Evolutionary conservation across 2,888 invertebrate genomes (phyloP).

Genomic region (Mythimna lalbum): DNA sequence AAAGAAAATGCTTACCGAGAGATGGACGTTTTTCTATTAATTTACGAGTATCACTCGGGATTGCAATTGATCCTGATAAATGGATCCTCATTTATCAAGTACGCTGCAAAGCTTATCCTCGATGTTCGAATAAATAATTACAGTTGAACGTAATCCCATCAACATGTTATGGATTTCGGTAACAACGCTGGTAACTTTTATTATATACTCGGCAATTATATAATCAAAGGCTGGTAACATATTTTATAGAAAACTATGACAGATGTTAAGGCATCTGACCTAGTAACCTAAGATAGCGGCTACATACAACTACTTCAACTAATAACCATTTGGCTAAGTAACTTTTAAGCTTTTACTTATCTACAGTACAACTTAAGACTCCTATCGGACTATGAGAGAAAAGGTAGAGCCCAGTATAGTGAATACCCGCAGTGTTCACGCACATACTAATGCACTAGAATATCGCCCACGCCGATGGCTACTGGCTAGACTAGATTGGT

Average conservation of each 20-base stretch:
- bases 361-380: background rate
- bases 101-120: conserved; percentile 4
- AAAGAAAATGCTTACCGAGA: conserved; percentile 15
- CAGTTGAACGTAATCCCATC: conserved; percentile 1
- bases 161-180: background rate
- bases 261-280: background rate
- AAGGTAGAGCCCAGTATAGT: background rate
- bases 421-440: background rate
- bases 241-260: background rate
- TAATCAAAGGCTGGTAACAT: background rate
- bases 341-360: background rate
- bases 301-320: no score
- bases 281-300: no score
- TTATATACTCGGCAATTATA: no score
- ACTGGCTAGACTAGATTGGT: background rate
- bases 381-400: background rate
- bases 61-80: conserved; percentile 48
- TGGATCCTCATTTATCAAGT: conserved; percentile 34
- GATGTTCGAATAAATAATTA: conserved; percentile 35
- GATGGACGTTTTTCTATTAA: conserved; percentile 29
- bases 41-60: conserved; percentile 27
- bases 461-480: background rate
- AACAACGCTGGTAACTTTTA: background rate
- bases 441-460: background rate
- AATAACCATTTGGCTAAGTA: background rate